Percentiles rank a stretch among this genome's conserved stretches.
Conservation (phyloP, 2,888 invertebrate species). For the Parochlus steinenii region DNA sequence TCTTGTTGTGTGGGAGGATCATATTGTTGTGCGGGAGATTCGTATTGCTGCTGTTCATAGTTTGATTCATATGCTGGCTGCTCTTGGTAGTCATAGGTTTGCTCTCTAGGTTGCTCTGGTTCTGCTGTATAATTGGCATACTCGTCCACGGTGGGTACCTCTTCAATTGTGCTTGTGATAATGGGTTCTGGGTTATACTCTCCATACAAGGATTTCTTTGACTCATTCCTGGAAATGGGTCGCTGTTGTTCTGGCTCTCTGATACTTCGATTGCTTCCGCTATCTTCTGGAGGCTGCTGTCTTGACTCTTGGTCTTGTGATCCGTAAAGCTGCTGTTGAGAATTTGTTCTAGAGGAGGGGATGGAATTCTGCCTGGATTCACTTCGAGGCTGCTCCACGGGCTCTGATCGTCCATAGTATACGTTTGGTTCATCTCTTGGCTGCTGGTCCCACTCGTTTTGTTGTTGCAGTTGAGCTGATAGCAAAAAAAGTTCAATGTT, state of each 20-base stretch:
- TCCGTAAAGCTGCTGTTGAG: neutral
- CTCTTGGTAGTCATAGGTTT: too few relatives aligned
- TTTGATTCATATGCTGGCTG: neutral
- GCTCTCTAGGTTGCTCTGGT: too few relatives aligned
- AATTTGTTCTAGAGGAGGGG: neutral
- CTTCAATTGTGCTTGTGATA: too few relatives aligned
- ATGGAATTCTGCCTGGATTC: neutral
- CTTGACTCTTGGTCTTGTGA: neutral
- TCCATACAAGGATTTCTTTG: too few relatives aligned
- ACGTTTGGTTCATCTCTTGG: slow-evolving; percentile 1
- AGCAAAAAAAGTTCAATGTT: too few relatives aligned
- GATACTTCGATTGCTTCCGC: neutral
- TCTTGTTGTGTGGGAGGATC: neutral
- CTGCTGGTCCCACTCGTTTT: slow-evolving; percentile 15
- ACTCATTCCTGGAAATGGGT: too few relatives aligned
- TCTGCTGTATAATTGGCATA: too few relatives aligned
- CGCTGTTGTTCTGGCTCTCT: neutral
- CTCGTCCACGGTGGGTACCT: too few relatives aligned
- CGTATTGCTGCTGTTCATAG: slow-evolving; percentile 1
- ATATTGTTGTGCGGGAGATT: neutral
- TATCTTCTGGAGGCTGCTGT: neutral
- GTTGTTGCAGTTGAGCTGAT: too few relatives aligned
- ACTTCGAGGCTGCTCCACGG: neutral
- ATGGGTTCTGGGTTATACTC: too few relatives aligned
- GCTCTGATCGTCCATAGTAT: neutral